phyloP scores from a whole-genome alignment of 2,797 vertebrate species.

The Centroberyx gerrardi region DNA sequence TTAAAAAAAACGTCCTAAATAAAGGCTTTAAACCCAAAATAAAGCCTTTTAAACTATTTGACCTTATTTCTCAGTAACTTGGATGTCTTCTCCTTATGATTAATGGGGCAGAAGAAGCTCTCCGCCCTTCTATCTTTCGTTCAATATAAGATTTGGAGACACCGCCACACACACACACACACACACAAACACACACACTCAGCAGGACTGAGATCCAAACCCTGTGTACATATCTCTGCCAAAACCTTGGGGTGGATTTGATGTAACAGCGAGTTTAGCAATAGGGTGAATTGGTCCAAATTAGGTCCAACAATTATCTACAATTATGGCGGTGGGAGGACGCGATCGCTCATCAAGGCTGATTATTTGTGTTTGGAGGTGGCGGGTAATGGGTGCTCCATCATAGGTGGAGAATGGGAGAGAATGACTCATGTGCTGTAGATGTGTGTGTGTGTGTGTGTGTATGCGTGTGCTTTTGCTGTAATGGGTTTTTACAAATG shows the following conservation, averaged over 20 bases:
- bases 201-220: constrained; percentile 49
- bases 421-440: constrained; percentile 64
- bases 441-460: constrained; percentile 11
- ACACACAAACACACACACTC: constrained; percentile 9
- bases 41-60: too few relatives aligned
- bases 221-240: constrained; percentile 73
- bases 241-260: constrained; percentile 82
- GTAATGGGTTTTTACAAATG: constrained; percentile 10
- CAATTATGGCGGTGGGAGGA: constrained; percentile 88
- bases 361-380: constrained; percentile 81
- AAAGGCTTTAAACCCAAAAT: too few relatives aligned
- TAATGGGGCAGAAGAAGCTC: neutral
- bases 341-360: constrained; percentile 82
- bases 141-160: too few relatives aligned
- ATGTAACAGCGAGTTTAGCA: constrained; percentile 61
- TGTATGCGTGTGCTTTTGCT: constrained; percentile 26
- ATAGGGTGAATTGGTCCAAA: constrained; percentile 76
- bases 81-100: too few relatives aligned
- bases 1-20: too few relatives aligned
- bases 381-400: constrained; percentile 62
- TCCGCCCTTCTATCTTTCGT: constrained; percentile 3
- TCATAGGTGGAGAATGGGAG: constrained; percentile 56
- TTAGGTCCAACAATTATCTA: constrained; percentile 89
- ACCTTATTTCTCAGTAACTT: too few relatives aligned
- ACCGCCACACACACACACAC: neutral